Evolutionary conservation across 2,113 vertebrate genomes (phyloP).

Genomic region (Callithrix jacchus): DNA sequence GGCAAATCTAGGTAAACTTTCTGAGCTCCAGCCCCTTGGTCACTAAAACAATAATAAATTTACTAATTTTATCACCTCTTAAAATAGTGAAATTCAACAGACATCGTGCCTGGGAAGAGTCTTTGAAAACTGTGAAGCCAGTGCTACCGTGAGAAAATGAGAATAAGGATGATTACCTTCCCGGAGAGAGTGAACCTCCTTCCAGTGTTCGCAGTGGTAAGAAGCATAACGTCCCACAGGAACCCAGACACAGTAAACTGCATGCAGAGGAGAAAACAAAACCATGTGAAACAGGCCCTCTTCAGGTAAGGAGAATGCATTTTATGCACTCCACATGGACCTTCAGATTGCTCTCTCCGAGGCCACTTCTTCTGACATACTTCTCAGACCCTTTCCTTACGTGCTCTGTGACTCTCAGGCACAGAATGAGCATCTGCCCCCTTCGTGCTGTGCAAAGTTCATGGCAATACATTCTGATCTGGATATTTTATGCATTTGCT

Average conservation of each 20-base stretch:
- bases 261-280: neutral
- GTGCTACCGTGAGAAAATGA: neutral
- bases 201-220: neutral
- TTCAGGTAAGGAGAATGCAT: neutral
- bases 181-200: neutral
- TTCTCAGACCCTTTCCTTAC: neutral
- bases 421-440: neutral
- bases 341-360: neutral
- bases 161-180: neutral
- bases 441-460: neutral
- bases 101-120: neutral
- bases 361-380: neutral
- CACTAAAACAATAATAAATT: neutral
- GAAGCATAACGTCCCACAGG: neutral
- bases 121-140: neutral
- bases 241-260: neutral
- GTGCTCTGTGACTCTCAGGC: neutral
- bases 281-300: neutral
- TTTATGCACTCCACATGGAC: neutral
- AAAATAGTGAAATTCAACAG: neutral
- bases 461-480: neutral
- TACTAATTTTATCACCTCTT: neutral
- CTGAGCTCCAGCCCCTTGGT: neutral
- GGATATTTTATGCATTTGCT: neutral
- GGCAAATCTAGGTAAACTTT: rapidly evolving